Conservation (phyloP, 2,797 vertebrate species). For the Pipistrellus pygmaeus region DNA sequence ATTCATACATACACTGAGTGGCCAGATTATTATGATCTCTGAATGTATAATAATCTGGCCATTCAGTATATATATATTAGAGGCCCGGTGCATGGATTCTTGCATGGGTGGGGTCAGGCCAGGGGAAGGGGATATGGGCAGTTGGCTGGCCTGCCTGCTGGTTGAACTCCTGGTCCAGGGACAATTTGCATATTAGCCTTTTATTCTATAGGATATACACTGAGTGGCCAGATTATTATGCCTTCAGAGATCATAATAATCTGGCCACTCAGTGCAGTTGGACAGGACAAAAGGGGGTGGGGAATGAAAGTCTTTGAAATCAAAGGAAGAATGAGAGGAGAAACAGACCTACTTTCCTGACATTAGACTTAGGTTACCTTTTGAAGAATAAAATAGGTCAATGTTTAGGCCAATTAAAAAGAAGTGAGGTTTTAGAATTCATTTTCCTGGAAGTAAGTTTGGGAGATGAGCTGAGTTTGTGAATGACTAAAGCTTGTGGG, state of each 20-base stretch:
- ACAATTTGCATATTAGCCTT: too few species aligned
- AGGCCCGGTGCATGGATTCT: too few species aligned
- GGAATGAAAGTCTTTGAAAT: slow-evolving; percentile 34
- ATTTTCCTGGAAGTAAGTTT: slow-evolving; percentile 20
- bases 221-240: too few species aligned
- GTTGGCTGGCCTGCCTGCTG: too few species aligned
- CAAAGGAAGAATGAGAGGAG: neutral
- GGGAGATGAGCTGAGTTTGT: slow-evolving; percentile 43
- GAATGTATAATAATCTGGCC: too few species aligned
- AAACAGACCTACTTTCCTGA: slow-evolving; percentile 19
- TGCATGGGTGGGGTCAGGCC: too few species aligned
- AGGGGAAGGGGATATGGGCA: too few species aligned
- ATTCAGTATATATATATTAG: too few species aligned
- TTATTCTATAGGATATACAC: too few species aligned
- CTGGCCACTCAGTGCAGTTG: neutral
- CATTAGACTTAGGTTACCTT: neutral
- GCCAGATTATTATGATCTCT: too few species aligned
- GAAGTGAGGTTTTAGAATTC: slow-evolving; percentile 30
- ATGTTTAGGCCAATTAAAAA: slow-evolving; percentile 63
- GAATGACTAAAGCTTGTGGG: slow-evolving; percentile 18
- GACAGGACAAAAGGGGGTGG: neutral
- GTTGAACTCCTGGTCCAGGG: too few species aligned
- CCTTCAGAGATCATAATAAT: too few species aligned
- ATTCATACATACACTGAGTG: neutral
- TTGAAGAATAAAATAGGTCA: slow-evolving; percentile 52